Evolutionary conservation across 1,140 invertebrate genomes (phyloP).

Genomic region (Bombyx mori): DNA sequence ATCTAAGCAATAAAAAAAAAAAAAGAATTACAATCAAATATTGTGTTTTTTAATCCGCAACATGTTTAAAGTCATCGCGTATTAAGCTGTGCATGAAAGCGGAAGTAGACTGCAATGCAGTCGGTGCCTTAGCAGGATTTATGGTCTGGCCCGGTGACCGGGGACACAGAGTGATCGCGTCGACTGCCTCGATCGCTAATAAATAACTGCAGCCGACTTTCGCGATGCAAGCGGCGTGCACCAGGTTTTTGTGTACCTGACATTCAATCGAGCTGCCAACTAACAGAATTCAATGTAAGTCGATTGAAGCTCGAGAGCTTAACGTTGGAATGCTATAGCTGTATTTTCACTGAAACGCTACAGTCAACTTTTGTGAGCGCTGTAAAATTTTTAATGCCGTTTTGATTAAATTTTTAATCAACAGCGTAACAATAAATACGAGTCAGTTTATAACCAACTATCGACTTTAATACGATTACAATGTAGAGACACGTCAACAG

Average conservation of each 20-base stretch:
- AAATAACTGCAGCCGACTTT: constrained; percentile 34
- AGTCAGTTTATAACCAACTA: too few relatives aligned
- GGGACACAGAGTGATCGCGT: constrained; percentile 35
- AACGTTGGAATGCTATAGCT: not conserved
- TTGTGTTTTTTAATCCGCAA: not conserved
- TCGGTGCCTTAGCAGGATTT: constrained; percentile 26
- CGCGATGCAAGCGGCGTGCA: constrained; percentile 17
- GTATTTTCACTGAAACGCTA: not conserved
- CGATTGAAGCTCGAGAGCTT: not conserved
- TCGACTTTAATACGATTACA: too few relatives aligned
- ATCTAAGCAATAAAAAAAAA: too few relatives aligned
- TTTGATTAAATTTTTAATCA: too few relatives aligned
- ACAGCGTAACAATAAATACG: too few relatives aligned
- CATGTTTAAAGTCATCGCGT: constrained; percentile 2
- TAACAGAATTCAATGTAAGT: constrained; percentile 5
- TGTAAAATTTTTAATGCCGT: too few relatives aligned
- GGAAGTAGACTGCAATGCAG: constrained; percentile 22
- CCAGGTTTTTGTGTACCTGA: constrained; percentile 20
- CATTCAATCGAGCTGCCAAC: constrained; percentile 15
- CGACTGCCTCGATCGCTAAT: constrained; percentile 33
- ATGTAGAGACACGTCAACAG: too few relatives aligned
- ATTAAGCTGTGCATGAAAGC: constrained; percentile 9
- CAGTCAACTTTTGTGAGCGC: too few relatives aligned
- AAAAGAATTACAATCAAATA: too few relatives aligned
- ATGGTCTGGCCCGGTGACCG: constrained; percentile 23